phyloP scores from a whole-genome alignment of 2,113 vertebrate species.

The Sula dactylatra region DNA sequence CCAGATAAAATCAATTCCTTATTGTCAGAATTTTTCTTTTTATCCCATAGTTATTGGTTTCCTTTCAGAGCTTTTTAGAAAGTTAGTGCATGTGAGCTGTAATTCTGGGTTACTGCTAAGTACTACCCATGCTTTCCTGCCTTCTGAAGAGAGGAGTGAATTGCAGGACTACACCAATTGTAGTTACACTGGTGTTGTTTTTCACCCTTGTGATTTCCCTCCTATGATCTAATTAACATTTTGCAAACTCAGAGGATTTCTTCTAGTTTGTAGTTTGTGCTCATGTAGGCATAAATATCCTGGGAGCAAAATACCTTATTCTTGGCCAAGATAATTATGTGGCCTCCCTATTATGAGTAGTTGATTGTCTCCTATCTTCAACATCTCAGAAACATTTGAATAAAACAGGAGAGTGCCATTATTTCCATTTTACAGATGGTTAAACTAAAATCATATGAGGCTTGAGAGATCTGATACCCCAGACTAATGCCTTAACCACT shows the following conservation, averaged over 20 bases:
- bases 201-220: neutral
- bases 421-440: neutral
- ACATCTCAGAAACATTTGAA: neutral
- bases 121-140: neutral
- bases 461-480: neutral
- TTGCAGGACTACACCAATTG: neutral
- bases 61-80: neutral
- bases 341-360: neutral
- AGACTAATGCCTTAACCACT: neutral
- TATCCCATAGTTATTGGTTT: neutral
- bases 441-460: neutral
- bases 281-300: neutral
- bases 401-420: neutral
- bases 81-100: neutral
- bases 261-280: neutral
- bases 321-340: neutral
- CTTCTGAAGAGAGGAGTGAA: neutral
- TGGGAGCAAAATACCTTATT: neutral
- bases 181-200: neutral
- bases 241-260: neutral
- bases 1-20: neutral
- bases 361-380: neutral
- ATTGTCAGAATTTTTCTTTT: neutral
- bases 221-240: neutral
- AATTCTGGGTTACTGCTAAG: neutral